These are phyloP conservation scores for Antennarius maculatus DNA, from an alignment of 2,797 vertebrate species.

Conservation along the genomic window DNA sequence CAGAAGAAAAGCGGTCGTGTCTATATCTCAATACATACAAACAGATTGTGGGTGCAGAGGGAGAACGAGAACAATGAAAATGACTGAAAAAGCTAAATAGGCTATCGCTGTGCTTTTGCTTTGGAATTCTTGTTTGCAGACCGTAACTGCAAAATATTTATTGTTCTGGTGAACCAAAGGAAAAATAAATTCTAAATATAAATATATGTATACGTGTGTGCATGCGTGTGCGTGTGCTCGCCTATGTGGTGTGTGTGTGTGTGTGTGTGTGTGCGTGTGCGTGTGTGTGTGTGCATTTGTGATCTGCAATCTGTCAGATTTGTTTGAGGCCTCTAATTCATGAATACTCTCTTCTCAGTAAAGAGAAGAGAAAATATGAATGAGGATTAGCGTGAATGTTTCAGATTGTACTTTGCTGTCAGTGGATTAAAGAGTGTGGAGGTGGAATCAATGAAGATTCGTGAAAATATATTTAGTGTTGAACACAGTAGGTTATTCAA, in stretches of 20 bases:
- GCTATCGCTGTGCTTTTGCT: slow-evolving; percentile 1
- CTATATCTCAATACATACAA: slow-evolving; percentile 60
- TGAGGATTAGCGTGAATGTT: slow-evolving; percentile 63
- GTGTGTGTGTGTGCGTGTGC: not conserved
- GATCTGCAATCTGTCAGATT: slow-evolving; percentile 38
- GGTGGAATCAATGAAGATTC: slow-evolving; percentile 48
- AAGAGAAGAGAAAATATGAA: slow-evolving; percentile 65
- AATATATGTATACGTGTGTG: too few relatives aligned
- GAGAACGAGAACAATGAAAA: slow-evolving; percentile 23
- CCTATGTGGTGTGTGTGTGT: not conserved
- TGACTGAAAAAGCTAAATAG: not conserved
- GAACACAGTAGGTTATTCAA: slow-evolving; percentile 24
- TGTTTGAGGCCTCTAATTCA: slow-evolving; percentile 42
- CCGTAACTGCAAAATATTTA: slow-evolving; percentile 2
- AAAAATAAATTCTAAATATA: not conserved
- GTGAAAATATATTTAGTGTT: slow-evolving; percentile 45
- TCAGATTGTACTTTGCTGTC: slow-evolving; percentile 41
- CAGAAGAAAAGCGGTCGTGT: slow-evolving; percentile 35
- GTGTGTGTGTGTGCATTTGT: too few relatives aligned
- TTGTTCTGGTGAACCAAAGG: not conserved
- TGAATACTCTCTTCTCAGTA: slow-evolving; percentile 51
- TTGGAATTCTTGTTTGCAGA: slow-evolving; percentile 10
- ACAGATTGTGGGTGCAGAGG: slow-evolving; percentile 37
- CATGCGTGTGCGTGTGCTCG: too few relatives aligned
- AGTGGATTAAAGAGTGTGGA: slow-evolving; percentile 58